Conservation (phyloP, 2,888 invertebrate species). For the Holacanthella duospinosa region DNA sequence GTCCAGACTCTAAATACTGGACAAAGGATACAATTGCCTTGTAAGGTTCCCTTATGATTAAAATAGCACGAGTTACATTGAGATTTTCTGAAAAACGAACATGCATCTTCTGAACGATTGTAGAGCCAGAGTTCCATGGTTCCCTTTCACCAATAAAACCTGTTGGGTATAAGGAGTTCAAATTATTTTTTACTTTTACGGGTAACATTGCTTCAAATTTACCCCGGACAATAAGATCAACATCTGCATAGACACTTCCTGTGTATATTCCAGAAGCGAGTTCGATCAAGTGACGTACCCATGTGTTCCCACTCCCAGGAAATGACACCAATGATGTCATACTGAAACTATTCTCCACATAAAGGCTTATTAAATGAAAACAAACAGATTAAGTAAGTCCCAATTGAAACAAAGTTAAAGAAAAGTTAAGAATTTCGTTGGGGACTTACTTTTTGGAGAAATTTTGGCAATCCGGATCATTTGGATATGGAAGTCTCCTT, state of each 20-base stretch:
- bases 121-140: constrained; percentile 38
- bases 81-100: constrained; percentile 15
- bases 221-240: constrained; percentile 38
- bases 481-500: neutral
- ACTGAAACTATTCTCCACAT: constrained; percentile 22
- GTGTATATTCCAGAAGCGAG: constrained; percentile 40
- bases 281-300: constrained; percentile 40
- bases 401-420: neutral
- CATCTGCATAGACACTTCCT: constrained; percentile 39
- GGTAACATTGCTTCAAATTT: neutral
- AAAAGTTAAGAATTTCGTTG: neutral
- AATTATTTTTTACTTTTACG: neutral
- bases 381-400: neutral
- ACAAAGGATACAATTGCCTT: constrained; percentile 40
- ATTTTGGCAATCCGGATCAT: neutral
- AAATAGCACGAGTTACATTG: constrained; percentile 36
- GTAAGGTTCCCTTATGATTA: constrained; percentile 41
- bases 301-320: constrained; percentile 41
- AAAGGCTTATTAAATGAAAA: constrained; percentile 10
- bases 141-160: constrained; percentile 41
- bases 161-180: constrained; percentile 16
- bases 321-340: constrained; percentile 39
- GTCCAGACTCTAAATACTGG: constrained; percentile 40
- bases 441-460: neutral
- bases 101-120: constrained; percentile 41